phyloP scores from a whole-genome alignment of 1,140 invertebrate species.

The Heliconius hewitsoni region DNA sequence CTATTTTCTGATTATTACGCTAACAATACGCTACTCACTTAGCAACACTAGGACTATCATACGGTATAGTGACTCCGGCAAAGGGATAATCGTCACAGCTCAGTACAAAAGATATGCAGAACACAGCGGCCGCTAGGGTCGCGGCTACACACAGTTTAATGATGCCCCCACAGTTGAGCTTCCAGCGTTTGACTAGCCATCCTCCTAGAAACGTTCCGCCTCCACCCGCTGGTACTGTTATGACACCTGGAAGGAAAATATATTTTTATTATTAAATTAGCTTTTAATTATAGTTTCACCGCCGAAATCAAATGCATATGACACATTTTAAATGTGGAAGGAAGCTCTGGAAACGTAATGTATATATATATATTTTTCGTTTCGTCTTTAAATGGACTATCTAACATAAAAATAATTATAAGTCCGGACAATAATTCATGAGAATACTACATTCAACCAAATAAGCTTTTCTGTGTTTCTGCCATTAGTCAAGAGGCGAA shows the following conservation, averaged over 20 bases:
- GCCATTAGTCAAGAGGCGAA: too few species aligned
- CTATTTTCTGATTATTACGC: too few species aligned
- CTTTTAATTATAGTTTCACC: background rate
- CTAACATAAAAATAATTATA: too few species aligned
- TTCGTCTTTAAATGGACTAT: too few species aligned
- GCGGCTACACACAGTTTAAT: conserved; percentile 87
- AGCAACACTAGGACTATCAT: conserved; percentile 67
- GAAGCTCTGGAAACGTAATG: too few species aligned
- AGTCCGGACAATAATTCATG: too few species aligned
- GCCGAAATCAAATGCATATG: too few species aligned
- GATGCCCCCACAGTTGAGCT: conserved; percentile 88
- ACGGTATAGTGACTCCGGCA: conserved; percentile 87
- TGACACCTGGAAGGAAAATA: conserved; percentile 80
- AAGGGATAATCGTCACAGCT: conserved; percentile 88
- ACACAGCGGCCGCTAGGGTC: conserved; percentile 83
- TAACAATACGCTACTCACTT: conserved; percentile 62
- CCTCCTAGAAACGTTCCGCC: conserved; percentile 91
- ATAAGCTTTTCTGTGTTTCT: too few species aligned
- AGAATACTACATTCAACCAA: too few species aligned
- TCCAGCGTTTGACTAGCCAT: conserved; percentile 88
- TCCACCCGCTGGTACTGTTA: conserved; percentile 87
- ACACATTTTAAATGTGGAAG: too few species aligned
- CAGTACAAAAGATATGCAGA: conserved; percentile 86
- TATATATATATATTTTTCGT: too few species aligned
- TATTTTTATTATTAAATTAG: background rate